A percentile compares a stretch with the other conserved stretches of the same genome.
These are phyloP conservation scores for Clistopyga incitator DNA, from an alignment of 2,888 invertebrate species.

Conservation along the genomic window DNA sequence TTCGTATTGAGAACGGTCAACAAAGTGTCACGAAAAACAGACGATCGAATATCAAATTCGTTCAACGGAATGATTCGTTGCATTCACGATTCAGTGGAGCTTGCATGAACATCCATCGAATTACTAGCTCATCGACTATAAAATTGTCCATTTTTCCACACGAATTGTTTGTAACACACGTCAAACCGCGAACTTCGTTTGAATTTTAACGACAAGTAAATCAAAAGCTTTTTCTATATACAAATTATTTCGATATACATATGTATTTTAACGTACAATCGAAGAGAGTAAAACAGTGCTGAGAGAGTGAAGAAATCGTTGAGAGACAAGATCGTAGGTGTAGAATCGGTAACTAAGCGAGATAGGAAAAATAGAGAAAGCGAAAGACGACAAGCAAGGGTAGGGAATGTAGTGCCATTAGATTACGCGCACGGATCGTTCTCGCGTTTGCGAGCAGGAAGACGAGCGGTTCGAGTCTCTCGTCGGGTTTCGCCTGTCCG, in stretches of 20 bases:
- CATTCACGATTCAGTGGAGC: slow-evolving; percentile 8
- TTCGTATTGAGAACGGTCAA: not conserved
- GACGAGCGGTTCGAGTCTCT: slow-evolving; percentile 16
- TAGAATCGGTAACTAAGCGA: slow-evolving; percentile 3
- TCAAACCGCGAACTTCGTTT: not conserved
- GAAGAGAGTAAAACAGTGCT: not conserved
- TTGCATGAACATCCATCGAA: slow-evolving; percentile 25
- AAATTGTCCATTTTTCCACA: slow-evolving; percentile 25
- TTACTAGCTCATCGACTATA: slow-evolving; percentile 20
- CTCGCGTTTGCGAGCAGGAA: slow-evolving; percentile 17
- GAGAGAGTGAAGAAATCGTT: not conserved
- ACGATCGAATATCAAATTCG: not conserved
- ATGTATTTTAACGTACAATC: not conserved
- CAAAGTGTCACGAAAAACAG: slow-evolving; percentile 2
- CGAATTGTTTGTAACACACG: slow-evolving; percentile 7
- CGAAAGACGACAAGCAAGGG: not conserved
- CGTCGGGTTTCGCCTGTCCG: slow-evolving; percentile 18
- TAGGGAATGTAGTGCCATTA: slow-evolving; percentile 15
- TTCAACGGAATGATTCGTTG: slow-evolving; percentile 11
- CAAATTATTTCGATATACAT: no score
- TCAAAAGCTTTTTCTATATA: no score
- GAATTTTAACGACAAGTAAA: slow-evolving; percentile 20
- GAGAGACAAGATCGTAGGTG: not conserved
- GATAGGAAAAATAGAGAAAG: not conserved
- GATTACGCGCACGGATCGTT: slow-evolving; percentile 42